Evolutionary conservation across 2,797 vertebrate species (phyloP), one percentile per base, ranked within the genome.

Genomic region (Brachymystax lenok): DNA sequence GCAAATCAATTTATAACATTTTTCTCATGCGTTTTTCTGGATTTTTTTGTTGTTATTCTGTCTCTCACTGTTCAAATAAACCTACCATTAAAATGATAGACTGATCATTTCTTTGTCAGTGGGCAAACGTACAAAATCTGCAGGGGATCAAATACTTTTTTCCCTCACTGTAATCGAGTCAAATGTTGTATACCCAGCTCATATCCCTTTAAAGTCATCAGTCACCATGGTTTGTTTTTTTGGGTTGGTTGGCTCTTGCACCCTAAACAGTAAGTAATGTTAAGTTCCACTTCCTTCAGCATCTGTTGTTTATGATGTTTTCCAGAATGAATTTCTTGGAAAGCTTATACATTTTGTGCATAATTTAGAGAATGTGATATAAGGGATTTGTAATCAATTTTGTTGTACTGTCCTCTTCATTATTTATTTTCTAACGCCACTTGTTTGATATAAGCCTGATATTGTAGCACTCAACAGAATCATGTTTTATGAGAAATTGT

Each of bases 281-380:
- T 52, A 56, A 50, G 52, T 66, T 76, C 78, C 80, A 73, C 79
- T 12, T 46, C 40, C 40, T 46, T 46, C 61, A 54, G 76, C 66
- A 27, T 73, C 46, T 83, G 74, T 76, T 86, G 66, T 79, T 63
- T 76, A 83, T 80, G 80, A 81, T 85, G 77, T 84, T 86, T 46
- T 66, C 16, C 35, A 54, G 33, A 52, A 40, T 73, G 16, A 24
- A 33, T 63, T 54, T 76, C 8, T 63, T 77, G 40, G 69, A 74
- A 33, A 52, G 13, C n/a, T 76, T 78, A 51, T 86, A 72, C 83
- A 77, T 79, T 78, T 86, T 74, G 80, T 74, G 61, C 40, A 71
- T 71, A 67, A 59, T 78, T 68, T 84, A 79, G 77, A 75, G 77
- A 84, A 83, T 75, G 74, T 74, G 24, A 14, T 2, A 73, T 4